These are phyloP conservation scores for Anguilla marmorata DNA, from an alignment of 2,797 vertebrate species.

Conservation along the genomic window DNA sequence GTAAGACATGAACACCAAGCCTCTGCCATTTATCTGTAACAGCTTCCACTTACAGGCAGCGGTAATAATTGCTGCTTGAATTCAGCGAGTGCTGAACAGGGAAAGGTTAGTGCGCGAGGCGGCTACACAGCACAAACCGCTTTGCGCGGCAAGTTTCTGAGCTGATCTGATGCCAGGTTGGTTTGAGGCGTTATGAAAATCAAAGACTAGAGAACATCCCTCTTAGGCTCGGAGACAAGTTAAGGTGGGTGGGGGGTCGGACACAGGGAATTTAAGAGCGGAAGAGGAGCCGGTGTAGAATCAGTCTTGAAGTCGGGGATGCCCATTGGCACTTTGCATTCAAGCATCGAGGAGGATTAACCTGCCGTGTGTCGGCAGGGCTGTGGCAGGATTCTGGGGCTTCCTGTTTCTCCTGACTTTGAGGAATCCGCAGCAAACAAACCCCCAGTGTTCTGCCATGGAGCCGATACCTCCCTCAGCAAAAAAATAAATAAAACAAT, in stretches of 20 bases:
- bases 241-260: slow-evolving; percentile 51
- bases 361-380: slow-evolving; percentile 51
- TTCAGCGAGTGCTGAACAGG: slow-evolving; percentile 24
- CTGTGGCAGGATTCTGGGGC: slow-evolving; percentile 65
- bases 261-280: slow-evolving; percentile 70
- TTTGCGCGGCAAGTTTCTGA: slow-evolving; percentile 48
- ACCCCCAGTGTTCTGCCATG: slow-evolving; percentile 68
- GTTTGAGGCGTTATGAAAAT: slow-evolving; percentile 70
- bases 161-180: slow-evolving; percentile 62
- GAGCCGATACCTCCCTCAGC: slow-evolving; percentile 73
- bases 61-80: background rate
- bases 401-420: slow-evolving; percentile 77
- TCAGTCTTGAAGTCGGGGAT: slow-evolving; percentile 72
- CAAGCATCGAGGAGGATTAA: slow-evolving; percentile 69
- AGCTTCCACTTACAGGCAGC: background rate
- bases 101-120: slow-evolving; percentile 33
- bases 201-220: slow-evolving; percentile 67
- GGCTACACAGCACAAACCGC: slow-evolving; percentile 32
- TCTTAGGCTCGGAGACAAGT: slow-evolving; percentile 54
- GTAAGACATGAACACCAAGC: background rate
- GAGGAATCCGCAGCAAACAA: slow-evolving; percentile 70
- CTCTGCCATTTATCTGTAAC: background rate
- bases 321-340: slow-evolving; percentile 71
- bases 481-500: slow-evolving; percentile 51
- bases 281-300: slow-evolving; percentile 68